These are phyloP conservation scores for Xanthostigma xanthostigma DNA, from an alignment of 2,888 invertebrate species.

Conservation along the genomic window DNA sequence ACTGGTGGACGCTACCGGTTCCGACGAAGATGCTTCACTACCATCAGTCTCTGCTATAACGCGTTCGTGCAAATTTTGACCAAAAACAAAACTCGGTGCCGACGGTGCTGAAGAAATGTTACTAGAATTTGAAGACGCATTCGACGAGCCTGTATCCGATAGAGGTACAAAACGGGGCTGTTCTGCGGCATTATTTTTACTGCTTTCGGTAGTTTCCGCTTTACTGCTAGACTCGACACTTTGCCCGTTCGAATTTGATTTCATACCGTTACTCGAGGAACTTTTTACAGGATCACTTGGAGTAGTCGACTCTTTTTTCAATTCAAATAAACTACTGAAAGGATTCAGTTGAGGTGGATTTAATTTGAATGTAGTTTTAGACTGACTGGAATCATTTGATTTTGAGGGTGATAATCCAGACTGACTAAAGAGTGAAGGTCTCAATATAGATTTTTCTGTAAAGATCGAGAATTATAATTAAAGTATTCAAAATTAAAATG, in stretches of 20 bases:
- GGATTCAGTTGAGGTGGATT: constrained; percentile 27
- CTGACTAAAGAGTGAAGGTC: constrained; percentile 10
- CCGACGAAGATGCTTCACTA: constrained; percentile 31
- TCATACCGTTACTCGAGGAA: not conserved
- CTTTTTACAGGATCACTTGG: no score
- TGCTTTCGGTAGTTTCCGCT: constrained; percentile 12
- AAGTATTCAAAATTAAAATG: not conserved
- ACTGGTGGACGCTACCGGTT: constrained; percentile 20
- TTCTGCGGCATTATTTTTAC: constrained; percentile 13
- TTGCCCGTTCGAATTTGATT: not conserved
- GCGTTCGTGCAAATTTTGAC: constrained; percentile 78
- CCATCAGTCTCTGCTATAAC: constrained; percentile 49
- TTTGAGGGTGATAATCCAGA: not conserved
- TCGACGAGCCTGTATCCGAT: constrained; percentile 12
- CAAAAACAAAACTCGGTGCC: constrained; percentile 69
- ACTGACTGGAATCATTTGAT: constrained; percentile 13
- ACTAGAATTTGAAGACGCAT: constrained; percentile 16
- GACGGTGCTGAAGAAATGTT: constrained; percentile 26
- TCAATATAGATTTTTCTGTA: constrained; percentile 7
- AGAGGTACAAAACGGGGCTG: constrained; percentile 27
- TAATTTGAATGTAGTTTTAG: constrained; percentile 20
- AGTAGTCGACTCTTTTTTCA: not conserved
- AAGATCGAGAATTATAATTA: not conserved
- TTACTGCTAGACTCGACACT: not conserved
- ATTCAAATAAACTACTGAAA: constrained; percentile 14